Base-by-base conservation (phyloP, 2,888 invertebrate genomes). In the Carabus problematicus region DNA sequence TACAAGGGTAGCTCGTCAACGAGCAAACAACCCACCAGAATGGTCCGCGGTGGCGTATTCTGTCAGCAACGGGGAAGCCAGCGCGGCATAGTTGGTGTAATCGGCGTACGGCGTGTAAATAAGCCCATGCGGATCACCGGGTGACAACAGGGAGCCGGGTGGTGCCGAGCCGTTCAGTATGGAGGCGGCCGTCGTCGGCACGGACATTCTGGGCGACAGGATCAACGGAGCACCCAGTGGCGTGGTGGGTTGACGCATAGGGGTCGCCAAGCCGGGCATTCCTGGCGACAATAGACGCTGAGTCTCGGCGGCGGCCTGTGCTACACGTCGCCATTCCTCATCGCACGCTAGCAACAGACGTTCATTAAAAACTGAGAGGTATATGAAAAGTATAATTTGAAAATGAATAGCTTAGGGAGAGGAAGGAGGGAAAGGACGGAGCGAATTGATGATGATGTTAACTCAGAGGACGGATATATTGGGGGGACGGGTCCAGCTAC, bases 1-100 rank as follows among this genome's bases (percentile, higher is more conserved):
- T 29, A 18, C n/a, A 45, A 56, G 39, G 61, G 56, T 58, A 52
- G 49, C 71, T 64, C 77, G 75, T 91, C 88, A 91, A 87, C 91
- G 90, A 85, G 91, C 91, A 87, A 91, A 92, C 84, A 91, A 92
- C 95, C 94, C 95, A 95, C 95, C 95, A 89, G 94, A 91, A 89
- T 95, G 94, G 86, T 95, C 95, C 80, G 94, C 91, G 75, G 88
- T 85, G 76, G 91, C 90, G 86, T 94, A 93, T 83, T 93, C 88
- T 74, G 92, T 89, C 81, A 93, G 89, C 76, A 93, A 87, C 74
- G 93, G 94, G 77, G 92, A 92, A 70, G 89, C 86, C 77, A 94
- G 86, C 71, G 95, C 93, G 41, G 93, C 92, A 84, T 95, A 95
- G 84, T 94, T 93, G 81, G 91, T 92, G 84, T 94, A 95, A 81